phyloP scores from a whole-genome alignment of 1,140 invertebrate genomes.

The Andricus grossulariae region DNA sequence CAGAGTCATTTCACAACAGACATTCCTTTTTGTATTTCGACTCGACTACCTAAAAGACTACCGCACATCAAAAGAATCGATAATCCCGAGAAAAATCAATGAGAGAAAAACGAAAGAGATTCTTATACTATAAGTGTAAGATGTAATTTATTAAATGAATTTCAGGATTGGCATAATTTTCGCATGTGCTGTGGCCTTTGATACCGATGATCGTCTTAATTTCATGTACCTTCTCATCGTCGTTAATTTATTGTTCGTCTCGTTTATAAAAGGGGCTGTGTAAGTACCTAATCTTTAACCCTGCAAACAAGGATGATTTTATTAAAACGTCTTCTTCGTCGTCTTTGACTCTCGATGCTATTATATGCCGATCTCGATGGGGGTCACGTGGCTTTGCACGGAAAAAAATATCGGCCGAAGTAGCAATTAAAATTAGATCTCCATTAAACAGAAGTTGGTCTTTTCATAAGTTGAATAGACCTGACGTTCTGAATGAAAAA shows the following conservation, averaged over 20 bases:
- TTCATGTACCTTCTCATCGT: slow-evolving; percentile 8
- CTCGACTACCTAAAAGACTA: slow-evolving; percentile 12
- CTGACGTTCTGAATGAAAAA: background rate
- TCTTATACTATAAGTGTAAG: slow-evolving; percentile 22
- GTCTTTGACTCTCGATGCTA: slow-evolving; percentile 12
- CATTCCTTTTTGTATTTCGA: slow-evolving; percentile 17
- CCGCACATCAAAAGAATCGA: slow-evolving; percentile 6
- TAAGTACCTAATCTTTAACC: background rate
- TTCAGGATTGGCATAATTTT: background rate
- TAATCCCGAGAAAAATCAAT: background rate
- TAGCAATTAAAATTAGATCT: background rate
- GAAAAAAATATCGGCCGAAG: slow-evolving; percentile 28
- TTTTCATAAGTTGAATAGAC: background rate
- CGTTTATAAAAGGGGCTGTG: slow-evolving; percentile 31
- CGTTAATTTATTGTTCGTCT: slow-evolving; percentile 29
- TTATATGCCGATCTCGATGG: slow-evolving; percentile 21
- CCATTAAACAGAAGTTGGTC: background rate
- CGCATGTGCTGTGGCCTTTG: slow-evolving; percentile 26
- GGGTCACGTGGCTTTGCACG: background rate
- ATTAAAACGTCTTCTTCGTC: background rate
- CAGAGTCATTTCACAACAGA: background rate
- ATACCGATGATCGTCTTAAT: slow-evolving; percentile 7
- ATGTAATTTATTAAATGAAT: background rate
- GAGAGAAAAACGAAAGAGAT: slow-evolving; percentile 25
- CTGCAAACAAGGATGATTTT: slow-evolving; percentile 1